Conservation (phyloP, 2,113 vertebrate genomes). For the Hemiprocne comata region DNA sequence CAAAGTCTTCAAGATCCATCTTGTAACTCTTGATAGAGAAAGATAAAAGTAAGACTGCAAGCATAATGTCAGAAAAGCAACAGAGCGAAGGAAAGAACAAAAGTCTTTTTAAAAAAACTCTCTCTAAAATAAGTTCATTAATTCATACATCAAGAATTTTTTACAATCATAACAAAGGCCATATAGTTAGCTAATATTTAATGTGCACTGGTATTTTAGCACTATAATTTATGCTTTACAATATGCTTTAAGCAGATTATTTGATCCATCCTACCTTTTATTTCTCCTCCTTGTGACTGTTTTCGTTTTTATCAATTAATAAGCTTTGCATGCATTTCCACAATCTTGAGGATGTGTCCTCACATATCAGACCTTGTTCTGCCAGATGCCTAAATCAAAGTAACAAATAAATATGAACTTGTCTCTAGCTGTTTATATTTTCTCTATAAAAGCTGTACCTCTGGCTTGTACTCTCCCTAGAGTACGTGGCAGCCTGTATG, state of each 20-base stretch:
- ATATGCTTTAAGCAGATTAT: neutral
- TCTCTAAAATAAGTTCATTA: neutral
- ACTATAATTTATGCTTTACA: neutral
- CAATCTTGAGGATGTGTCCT: neutral
- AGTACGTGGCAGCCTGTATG: accelerated
- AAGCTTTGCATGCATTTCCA: neutral
- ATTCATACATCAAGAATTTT: neutral
- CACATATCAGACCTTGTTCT: neutral
- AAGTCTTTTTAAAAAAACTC: neutral
- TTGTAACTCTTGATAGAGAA: neutral
- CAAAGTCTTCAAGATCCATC: neutral
- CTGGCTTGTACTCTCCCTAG: neutral
- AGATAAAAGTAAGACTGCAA: neutral
- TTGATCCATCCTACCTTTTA: neutral
- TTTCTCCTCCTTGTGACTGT: neutral
- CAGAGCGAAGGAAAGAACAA: neutral
- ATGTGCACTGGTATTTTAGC: neutral
- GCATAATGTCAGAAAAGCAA: neutral
- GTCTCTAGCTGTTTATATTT: neutral
- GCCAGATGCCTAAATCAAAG: neutral
- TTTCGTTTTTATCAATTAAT: neutral
- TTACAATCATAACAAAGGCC: neutral
- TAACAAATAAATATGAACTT: neutral
- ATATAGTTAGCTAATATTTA: neutral
- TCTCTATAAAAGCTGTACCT: neutral